Evolutionary conservation across 2,888 invertebrate genomes (phyloP).

Genomic region (Microctonus brassicae): DNA sequence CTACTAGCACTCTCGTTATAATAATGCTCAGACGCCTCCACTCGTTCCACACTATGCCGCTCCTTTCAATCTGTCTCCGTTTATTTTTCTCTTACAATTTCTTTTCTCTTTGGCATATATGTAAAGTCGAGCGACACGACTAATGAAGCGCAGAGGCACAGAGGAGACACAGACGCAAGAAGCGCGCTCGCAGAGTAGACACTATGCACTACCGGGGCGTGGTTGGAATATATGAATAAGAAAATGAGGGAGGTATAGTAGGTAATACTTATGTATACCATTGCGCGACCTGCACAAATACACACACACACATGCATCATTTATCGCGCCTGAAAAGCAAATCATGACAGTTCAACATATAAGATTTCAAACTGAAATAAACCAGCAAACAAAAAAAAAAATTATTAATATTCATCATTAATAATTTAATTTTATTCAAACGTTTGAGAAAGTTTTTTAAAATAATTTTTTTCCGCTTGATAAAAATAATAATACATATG

Average conservation of each 20-base stretch:
- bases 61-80: neutral
- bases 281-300: slow-evolving; percentile 34
- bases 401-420: neutral
- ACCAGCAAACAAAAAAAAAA: slow-evolving; percentile 3
- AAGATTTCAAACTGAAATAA: neutral
- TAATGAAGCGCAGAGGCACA: too few species aligned
- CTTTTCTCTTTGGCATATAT: slow-evolving; percentile 14
- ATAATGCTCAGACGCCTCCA: slow-evolving; percentile 20
- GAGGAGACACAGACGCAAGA: slow-evolving; percentile 59
- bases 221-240: slow-evolving; percentile 63
- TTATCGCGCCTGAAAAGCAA: slow-evolving; percentile 27
- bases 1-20: neutral
- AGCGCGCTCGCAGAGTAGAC: slow-evolving; percentile 41
- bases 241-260: slow-evolving; percentile 47
- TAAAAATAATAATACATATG: slow-evolving; percentile 4
- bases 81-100: neutral
- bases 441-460: too few species aligned
- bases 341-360: slow-evolving; percentile 24
- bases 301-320: slow-evolving; percentile 28
- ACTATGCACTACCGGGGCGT: slow-evolving; percentile 60
- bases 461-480: neutral
- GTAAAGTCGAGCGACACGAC: slow-evolving; percentile 39
- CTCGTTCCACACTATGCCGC: slow-evolving; percentile 19
- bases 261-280: slow-evolving; percentile 11
- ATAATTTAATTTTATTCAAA: neutral